Evolutionary conservation across 2,797 vertebrate species (phyloP).

Genomic region (Mycteria americana): DNA sequence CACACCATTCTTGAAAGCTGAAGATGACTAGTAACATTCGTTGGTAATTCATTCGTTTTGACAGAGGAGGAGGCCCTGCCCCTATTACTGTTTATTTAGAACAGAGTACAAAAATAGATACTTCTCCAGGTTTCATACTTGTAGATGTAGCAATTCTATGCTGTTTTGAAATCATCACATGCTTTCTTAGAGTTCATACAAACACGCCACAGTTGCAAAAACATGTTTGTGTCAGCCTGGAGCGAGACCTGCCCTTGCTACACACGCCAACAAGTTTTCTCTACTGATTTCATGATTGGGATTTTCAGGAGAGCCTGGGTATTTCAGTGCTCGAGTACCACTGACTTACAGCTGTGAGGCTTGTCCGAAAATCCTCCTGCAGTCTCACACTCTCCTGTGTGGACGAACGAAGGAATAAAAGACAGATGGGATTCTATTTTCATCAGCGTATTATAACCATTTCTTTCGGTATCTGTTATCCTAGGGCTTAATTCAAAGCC

Average conservation of each 20-base stretch:
- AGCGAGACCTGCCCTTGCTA: conserved; percentile 29
- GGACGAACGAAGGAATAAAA: not conserved
- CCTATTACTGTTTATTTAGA: conserved; percentile 25
- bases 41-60: not conserved
- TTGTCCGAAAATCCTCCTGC: not conserved
- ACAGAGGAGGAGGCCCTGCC: not conserved
- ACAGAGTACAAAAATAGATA: not conserved
- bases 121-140: conserved; percentile 24
- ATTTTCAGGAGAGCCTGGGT: conserved; percentile 15
- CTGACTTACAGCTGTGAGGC: not conserved
- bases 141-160: conserved; percentile 37
- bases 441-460: not conserved
- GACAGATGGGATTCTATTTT: not conserved
- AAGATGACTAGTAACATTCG: not conserved
- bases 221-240: conserved; percentile 51
- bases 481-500: not conserved
- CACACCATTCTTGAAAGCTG: not conserved
- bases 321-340: not conserved
- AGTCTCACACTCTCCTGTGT: not conserved
- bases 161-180: conserved; percentile 50
- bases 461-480: not conserved
- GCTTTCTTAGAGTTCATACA: conserved; percentile 33
- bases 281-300: not conserved
- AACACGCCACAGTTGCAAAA: conserved; percentile 43
- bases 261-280: not conserved